Percentiles rank a stretch among this genome's conserved stretches.
Evolutionary conservation across 2,113 vertebrate species (phyloP).

Genomic region (Erythrocercus mccallii): DNA sequence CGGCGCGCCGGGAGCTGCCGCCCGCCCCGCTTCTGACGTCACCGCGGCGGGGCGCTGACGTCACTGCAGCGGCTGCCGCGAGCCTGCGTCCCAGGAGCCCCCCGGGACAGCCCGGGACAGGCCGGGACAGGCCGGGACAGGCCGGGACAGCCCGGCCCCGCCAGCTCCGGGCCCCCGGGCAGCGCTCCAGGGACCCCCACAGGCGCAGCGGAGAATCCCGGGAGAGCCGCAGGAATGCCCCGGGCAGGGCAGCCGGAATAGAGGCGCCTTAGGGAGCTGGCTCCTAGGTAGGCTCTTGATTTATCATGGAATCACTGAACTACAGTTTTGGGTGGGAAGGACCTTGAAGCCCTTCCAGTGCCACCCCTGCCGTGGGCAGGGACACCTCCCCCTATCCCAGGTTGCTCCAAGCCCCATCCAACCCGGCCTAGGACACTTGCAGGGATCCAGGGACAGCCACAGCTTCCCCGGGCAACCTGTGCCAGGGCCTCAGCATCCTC

Average conservation of each 20-base stretch:
- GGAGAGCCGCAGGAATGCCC: not conserved
- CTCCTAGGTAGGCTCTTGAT: rapidly evolving
- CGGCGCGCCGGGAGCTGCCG: not conserved
- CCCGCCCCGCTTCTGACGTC: not conserved
- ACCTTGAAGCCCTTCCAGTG: not conserved
- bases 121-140: too few species aligned
- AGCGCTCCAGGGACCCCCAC: not conserved
- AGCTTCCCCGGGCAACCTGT: rapidly evolving
- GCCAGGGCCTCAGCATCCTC: not conserved
- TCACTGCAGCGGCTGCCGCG: not conserved
- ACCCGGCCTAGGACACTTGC: rapidly evolving
- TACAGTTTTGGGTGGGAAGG: not conserved
- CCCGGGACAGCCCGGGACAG: too few species aligned
- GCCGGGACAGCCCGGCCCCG: not conserved
- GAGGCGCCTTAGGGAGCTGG: rapidly evolving
- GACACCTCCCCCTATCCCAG: rapidly evolving
- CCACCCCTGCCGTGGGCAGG: too few species aligned
- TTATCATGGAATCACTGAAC: not conserved
- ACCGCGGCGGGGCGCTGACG: not conserved
- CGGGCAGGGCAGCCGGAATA: not conserved
- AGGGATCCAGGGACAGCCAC: not conserved
- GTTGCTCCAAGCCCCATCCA: not conserved
- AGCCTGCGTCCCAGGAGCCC: not conserved
- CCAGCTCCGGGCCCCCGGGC: not conserved
- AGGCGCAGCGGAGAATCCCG: not conserved